Evolutionary conservation across 1,140 invertebrate species (phyloP).

Genomic region (Pomacea maculata): DNA sequence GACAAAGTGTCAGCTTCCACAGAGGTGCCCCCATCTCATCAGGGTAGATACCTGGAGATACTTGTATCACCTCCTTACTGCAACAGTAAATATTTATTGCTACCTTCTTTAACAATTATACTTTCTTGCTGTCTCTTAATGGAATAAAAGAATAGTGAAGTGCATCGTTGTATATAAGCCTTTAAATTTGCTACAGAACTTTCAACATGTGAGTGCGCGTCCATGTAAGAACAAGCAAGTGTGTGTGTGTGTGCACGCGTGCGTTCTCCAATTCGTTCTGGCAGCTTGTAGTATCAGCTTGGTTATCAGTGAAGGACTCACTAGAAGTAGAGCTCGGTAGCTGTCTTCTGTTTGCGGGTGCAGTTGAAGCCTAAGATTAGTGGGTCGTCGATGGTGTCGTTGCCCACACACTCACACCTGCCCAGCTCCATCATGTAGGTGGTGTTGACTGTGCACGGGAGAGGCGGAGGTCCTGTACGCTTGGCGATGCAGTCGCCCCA

Average conservation of each 20-base stretch:
- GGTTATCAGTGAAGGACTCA: constrained; percentile 18
- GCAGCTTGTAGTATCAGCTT: too few species aligned
- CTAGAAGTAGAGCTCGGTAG: constrained; percentile 44
- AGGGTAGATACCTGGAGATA: constrained; percentile 55
- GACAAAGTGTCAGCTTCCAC: constrained; percentile 88
- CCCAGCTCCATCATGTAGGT: constrained; percentile 21
- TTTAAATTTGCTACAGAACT: too few species aligned
- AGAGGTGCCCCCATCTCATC: constrained; percentile 87
- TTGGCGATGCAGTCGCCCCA: constrained; percentile 24
- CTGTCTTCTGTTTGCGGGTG: constrained; percentile 30
- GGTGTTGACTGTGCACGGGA: constrained; percentile 34
- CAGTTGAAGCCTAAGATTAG: constrained; percentile 28
- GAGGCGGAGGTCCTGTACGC: constrained; percentile 1
- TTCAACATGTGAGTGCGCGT: too few species aligned
- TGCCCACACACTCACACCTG: constrained; percentile 36
- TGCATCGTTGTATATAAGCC: background rate
- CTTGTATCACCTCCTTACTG: constrained; percentile 46
- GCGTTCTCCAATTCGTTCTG: background rate
- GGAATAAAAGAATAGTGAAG: background rate
- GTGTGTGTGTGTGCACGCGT: background rate
- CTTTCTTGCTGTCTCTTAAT: background rate
- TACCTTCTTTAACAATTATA: background rate
- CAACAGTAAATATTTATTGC: background rate
- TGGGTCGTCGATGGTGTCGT: constrained; percentile 25
- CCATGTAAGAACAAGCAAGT: too few species aligned